Percentiles rank a stretch among this genome's conserved stretches.
phyloP scores from a whole-genome alignment of 2,888 invertebrate species.

The Agrotis exclamationis region DNA sequence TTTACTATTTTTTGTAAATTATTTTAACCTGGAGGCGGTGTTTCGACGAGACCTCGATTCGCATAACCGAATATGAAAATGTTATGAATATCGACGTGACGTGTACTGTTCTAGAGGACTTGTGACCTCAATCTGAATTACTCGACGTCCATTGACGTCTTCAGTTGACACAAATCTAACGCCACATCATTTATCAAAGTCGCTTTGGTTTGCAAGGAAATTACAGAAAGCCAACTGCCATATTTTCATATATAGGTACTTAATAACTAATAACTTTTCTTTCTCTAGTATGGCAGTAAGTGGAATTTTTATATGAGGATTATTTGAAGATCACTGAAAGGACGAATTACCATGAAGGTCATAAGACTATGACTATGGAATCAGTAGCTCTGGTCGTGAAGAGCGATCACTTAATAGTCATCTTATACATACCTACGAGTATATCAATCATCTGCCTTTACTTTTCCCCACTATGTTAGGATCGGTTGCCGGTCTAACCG shows the following conservation, averaged over 20 bases:
- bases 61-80: constrained; percentile 7
- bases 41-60: constrained; percentile 18
- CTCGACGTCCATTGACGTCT: constrained; percentile 58
- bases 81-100: constrained; percentile 29
- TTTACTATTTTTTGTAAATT: neutral
- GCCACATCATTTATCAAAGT: constrained; percentile 59
- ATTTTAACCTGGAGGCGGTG: constrained; percentile 10
- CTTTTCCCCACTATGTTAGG: too few relatives aligned
- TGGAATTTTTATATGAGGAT: neutral
- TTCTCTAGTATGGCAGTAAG: neutral
- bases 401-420: too few relatives aligned
- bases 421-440: too few relatives aligned
- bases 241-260: constrained; percentile 43
- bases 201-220: constrained; percentile 57
- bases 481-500: too few relatives aligned
- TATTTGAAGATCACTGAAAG: neutral
- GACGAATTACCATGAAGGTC: neutral
- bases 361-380: neutral
- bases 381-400: too few relatives aligned
- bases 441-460: too few relatives aligned
- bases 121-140: constrained; percentile 55
- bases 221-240: constrained; percentile 51
- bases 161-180: constrained; percentile 59
- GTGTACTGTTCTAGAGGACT: constrained; percentile 44
- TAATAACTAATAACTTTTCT: too few relatives aligned